These are phyloP conservation scores for Arctocebus calabarensis DNA, from an alignment of 2,797 vertebrate species.

Conservation along the genomic window DNA sequence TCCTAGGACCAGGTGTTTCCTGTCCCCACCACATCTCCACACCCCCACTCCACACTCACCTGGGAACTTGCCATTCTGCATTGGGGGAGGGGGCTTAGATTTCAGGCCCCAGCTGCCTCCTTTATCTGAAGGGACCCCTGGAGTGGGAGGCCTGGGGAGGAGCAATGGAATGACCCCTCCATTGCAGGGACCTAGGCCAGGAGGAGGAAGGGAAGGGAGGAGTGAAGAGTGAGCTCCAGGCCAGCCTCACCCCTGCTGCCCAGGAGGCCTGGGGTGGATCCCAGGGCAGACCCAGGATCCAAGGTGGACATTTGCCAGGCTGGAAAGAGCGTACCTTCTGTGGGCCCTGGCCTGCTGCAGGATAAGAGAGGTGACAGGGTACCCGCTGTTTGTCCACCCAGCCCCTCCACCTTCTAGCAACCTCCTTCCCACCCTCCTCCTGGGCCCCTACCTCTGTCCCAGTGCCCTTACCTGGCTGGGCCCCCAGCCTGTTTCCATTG, in stretches of 20 bases:
- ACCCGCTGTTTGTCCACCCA: background rate
- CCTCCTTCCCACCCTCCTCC: background rate
- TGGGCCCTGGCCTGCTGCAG: background rate
- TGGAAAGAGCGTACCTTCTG: background rate
- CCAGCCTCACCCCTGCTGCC: background rate
- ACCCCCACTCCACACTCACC: slow-evolving; percentile 12
- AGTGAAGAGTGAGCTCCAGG: background rate
- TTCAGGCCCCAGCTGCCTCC: slow-evolving; percentile 44
- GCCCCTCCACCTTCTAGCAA: background rate
- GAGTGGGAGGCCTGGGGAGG: slow-evolving; percentile 48
- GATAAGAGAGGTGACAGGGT: background rate
- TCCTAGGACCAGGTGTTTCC: background rate
- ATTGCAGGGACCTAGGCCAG: slow-evolving; percentile 60
- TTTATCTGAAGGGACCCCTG: slow-evolving; percentile 30
- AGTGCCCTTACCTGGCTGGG: slow-evolving; percentile 57
- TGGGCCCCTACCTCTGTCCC: background rate
- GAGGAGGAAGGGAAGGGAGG: background rate
- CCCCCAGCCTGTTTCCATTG: slow-evolving; percentile 27
- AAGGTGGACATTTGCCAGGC: background rate
- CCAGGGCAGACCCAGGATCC: background rate
- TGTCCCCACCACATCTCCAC: too few relatives aligned
- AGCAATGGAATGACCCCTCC: background rate
- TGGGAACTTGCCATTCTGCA: slow-evolving; percentile 31
- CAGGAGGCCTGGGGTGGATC: background rate
- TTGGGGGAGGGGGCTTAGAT: slow-evolving; percentile 7